Percentiles rank a stretch among this genome's conserved stretches.
Conservation (phyloP, 2,888 invertebrate genomes). For the Harpalus rufipes region DNA sequence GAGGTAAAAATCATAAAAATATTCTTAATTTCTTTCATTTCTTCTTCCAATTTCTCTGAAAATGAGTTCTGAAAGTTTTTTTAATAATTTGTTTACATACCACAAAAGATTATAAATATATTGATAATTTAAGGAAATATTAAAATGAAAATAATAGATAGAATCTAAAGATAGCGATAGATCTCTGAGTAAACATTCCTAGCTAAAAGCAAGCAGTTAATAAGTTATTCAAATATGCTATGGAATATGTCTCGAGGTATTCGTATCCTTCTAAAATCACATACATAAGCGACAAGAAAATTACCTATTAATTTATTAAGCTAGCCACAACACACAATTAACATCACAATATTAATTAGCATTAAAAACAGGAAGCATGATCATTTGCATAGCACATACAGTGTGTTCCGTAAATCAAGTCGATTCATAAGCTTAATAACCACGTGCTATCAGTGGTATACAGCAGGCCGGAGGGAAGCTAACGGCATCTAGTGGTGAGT, state of each 20-base stretch:
- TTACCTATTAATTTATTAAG: slow-evolving; percentile 65
- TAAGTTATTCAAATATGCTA: slow-evolving; percentile 17
- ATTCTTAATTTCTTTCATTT: too few relatives aligned
- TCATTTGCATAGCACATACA: slow-evolving; percentile 63
- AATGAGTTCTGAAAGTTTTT: too few relatives aligned
- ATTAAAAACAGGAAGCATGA: slow-evolving; percentile 61
- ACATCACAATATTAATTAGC: slow-evolving; percentile 61
- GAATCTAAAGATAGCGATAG: neutral
- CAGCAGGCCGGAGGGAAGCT: slow-evolving; percentile 50
- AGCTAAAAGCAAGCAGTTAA: neutral
- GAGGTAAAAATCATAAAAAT: too few relatives aligned
- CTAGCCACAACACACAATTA: slow-evolving; percentile 64
- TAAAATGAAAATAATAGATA: neutral
- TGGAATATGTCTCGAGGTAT: slow-evolving; percentile 28
- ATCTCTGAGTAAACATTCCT: neutral
- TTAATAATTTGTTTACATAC: too few relatives aligned
- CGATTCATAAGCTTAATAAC: slow-evolving; percentile 47
- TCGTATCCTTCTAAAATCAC: slow-evolving; percentile 51
- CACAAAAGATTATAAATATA: too few relatives aligned
- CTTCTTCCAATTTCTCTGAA: too few relatives aligned
- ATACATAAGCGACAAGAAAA: slow-evolving; percentile 59
- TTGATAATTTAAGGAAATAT: neutral
- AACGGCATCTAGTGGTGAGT: slow-evolving; percentile 60
- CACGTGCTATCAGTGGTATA: slow-evolving; percentile 49
- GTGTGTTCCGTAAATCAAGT: slow-evolving; percentile 64